Conservation (phyloP, 2,113 vertebrate species). For the Athene noctua region DNA sequence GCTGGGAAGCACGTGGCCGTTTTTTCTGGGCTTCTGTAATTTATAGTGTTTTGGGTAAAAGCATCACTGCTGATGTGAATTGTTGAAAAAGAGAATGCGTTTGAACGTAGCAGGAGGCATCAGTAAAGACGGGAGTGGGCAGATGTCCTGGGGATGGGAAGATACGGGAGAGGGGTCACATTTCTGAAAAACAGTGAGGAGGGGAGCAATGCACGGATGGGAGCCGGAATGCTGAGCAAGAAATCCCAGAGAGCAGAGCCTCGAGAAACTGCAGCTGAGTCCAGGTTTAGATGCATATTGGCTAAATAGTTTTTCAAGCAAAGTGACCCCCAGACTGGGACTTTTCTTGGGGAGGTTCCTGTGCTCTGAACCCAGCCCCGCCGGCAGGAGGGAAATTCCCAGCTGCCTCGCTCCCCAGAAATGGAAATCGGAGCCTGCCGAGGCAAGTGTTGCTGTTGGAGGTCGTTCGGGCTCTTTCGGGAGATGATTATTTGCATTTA, state of each 20-base stretch:
- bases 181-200: neutral
- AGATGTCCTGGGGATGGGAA: neutral
- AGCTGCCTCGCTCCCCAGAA: neutral
- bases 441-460: neutral
- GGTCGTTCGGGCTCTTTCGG: neutral
- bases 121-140: neutral
- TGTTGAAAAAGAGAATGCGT: neutral
- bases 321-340: neutral
- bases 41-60: neutral
- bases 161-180: neutral
- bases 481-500: neutral
- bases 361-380: neutral
- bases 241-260: neutral
- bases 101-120: neutral
- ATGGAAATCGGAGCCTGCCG: neutral
- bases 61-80: neutral
- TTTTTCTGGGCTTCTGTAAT: neutral
- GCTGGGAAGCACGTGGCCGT: neutral
- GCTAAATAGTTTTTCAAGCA: neutral
- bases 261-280: neutral
- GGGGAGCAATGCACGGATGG: fast-evolving
- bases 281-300: no score
- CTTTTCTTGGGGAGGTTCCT: neutral
- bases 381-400: conserved; percentile 37
- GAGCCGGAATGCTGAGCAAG: neutral